Evolutionary conservation across 2,888 invertebrate species (phyloP).

Genomic region (Rotaria magnacalcarata): DNA sequence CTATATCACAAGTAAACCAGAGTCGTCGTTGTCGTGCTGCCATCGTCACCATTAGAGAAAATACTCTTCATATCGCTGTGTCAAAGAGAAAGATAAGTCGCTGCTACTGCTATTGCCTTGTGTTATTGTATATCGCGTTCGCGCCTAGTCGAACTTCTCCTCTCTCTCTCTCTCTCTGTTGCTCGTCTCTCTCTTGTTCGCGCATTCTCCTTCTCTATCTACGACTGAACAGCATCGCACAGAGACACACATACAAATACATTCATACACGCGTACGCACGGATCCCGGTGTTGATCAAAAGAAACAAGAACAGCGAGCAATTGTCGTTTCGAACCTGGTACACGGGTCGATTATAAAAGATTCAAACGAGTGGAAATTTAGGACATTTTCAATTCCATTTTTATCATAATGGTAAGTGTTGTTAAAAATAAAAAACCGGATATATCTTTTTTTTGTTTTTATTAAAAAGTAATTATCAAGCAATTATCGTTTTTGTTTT

Average conservation of each 20-base stretch:
- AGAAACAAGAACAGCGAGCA: background rate
- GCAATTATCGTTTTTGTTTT: background rate
- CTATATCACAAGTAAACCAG: background rate
- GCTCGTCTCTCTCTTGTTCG: background rate
- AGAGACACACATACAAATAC: background rate
- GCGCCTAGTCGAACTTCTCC: background rate
- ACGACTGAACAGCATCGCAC: constrained; percentile 14
- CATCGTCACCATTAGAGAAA: background rate
- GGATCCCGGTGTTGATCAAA: background rate
- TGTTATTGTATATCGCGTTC: background rate
- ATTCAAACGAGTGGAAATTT: background rate
- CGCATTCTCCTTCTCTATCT: background rate
- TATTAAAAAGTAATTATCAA: background rate
- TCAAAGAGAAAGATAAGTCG: background rate
- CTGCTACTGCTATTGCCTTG: background rate
- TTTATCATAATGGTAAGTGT: background rate
- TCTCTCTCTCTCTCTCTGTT: background rate
- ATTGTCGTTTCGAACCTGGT: background rate
- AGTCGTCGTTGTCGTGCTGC: background rate
- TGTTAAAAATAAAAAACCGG: background rate
- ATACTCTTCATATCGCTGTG: background rate
- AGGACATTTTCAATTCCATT: constrained; percentile 16
- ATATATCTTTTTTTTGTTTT: background rate
- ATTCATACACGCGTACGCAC: background rate
- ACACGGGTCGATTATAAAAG: background rate